Evolutionary conservation across 1,140 invertebrate species (phyloP).

Genomic region (Psilanteris sp.): DNA sequence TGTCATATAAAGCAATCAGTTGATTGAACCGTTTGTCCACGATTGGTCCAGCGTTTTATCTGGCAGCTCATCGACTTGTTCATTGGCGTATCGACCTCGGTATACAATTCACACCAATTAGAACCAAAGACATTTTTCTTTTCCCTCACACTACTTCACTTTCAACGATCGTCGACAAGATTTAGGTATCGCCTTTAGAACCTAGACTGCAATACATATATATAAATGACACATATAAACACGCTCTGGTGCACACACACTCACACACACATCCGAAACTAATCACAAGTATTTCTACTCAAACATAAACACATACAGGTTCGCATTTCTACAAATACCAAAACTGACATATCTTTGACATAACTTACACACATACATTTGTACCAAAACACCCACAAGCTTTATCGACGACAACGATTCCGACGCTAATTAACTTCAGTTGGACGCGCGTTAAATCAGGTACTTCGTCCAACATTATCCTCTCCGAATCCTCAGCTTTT

Average conservation of each 20-base stretch:
- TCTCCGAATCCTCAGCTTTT: constrained; percentile 15
- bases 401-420: constrained; percentile 54
- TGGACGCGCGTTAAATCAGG: constrained; percentile 57
- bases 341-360: too few relatives aligned
- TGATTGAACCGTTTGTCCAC: constrained; percentile 50
- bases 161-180: constrained; percentile 72
- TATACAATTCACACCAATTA: constrained; percentile 58
- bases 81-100: constrained; percentile 22
- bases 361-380: too few relatives aligned
- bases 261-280: too few relatives aligned
- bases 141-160: constrained; percentile 59
- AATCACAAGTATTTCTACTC: too few relatives aligned
- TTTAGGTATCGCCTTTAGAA: too few relatives aligned
- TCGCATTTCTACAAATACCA: too few relatives aligned
- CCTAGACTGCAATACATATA: too few relatives aligned
- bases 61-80: constrained; percentile 15
- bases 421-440: constrained; percentile 64
- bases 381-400: too few relatives aligned
- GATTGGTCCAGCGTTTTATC: constrained; percentile 40
- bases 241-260: background rate
- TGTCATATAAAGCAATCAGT: constrained; percentile 55
- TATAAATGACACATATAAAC: too few relatives aligned
- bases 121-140: constrained; percentile 47
- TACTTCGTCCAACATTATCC: constrained; percentile 52
- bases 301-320: too few relatives aligned